phyloP scores from a whole-genome alignment of 2,888 invertebrate genomes.

The Drosophila mulleri region DNA sequence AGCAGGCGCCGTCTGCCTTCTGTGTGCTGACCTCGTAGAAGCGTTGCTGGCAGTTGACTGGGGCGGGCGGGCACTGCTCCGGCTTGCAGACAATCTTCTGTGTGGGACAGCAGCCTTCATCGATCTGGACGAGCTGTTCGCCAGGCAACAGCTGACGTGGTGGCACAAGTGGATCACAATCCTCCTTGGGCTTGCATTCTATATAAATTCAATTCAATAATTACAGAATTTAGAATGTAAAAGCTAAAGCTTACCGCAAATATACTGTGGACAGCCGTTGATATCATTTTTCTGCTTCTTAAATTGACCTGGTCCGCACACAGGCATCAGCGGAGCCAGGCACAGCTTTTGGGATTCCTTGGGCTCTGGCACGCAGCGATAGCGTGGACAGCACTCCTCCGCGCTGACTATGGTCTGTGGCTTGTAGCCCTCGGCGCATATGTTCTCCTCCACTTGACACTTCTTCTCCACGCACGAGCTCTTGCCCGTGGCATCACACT shows the following conservation, averaged over 20 bases:
- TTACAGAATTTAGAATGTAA: too few species aligned
- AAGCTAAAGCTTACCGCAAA: slow-evolving; percentile 87
- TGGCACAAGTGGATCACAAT: slow-evolving; percentile 87
- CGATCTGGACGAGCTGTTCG: slow-evolving; percentile 87
- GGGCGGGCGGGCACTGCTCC: slow-evolving; percentile 88
- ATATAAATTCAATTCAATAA: neutral
- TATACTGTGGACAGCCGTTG: slow-evolving; percentile 90
- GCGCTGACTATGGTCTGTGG: slow-evolving; percentile 86
- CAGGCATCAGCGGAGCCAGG: slow-evolving; percentile 88
- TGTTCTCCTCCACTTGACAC: slow-evolving; percentile 86
- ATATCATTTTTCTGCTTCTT: slow-evolving; percentile 88
- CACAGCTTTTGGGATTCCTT: slow-evolving; percentile 86
- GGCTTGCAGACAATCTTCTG: slow-evolving; percentile 87
- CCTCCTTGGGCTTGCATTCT: slow-evolving; percentile 91
- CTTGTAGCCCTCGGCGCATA: slow-evolving; percentile 88
- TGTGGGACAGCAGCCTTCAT: slow-evolving; percentile 90
- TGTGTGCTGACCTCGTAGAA: slow-evolving; percentile 86
- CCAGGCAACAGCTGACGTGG: slow-evolving; percentile 87
- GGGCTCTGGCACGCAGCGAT: slow-evolving; percentile 88
- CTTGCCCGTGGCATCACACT: slow-evolving; percentile 87
- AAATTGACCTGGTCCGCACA: slow-evolving; percentile 90
- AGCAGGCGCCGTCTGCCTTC: slow-evolving; percentile 87
- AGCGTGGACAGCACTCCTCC: slow-evolving; percentile 89
- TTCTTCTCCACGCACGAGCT: slow-evolving; percentile 88
- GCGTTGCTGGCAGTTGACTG: slow-evolving; percentile 85